These are phyloP conservation scores for Pelodiscus sinensis DNA, from an alignment of 2,113 vertebrate genomes.

Conservation along the genomic window DNA sequence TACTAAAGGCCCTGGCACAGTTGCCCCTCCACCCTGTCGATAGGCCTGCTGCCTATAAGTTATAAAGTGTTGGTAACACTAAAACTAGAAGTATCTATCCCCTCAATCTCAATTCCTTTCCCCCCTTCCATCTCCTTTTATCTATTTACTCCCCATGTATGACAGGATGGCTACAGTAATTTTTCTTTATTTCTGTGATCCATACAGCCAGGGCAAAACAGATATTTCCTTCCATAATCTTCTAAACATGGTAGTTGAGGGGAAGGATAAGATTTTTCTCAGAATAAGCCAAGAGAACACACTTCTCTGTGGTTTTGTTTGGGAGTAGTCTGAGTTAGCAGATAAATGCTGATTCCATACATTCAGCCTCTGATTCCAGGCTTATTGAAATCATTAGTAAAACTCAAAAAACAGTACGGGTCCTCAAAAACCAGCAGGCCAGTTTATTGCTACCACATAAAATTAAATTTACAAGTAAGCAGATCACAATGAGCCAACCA, in stretches of 20 bases:
- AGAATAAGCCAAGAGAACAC: background rate
- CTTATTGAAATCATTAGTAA: background rate
- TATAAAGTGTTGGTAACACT: background rate
- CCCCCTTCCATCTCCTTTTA: background rate
- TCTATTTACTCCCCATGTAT: background rate
- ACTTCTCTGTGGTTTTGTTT: background rate
- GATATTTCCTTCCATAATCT: background rate
- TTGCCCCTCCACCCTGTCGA: background rate
- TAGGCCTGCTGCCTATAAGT: background rate
- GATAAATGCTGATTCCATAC: background rate
- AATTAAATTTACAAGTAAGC: rapidly evolving
- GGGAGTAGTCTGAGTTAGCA: background rate
- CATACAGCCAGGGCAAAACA: background rate
- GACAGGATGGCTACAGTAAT: background rate
- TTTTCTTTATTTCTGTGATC: background rate
- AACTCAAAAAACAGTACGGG: background rate
- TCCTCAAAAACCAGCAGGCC: background rate
- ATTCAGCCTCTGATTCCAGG: background rate
- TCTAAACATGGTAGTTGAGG: background rate
- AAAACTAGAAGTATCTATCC: background rate
- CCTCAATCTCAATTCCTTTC: background rate
- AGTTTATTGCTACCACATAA: background rate
- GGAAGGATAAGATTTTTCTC: background rate
- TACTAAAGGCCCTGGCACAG: too few relatives aligned
- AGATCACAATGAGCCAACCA: too few relatives aligned